A percentile compares a stretch with the other conserved stretches of the same genome.
Evolutionary conservation across 2,797 vertebrate genomes (phyloP).

Genomic region (Pangasius larnaudii): DNA sequence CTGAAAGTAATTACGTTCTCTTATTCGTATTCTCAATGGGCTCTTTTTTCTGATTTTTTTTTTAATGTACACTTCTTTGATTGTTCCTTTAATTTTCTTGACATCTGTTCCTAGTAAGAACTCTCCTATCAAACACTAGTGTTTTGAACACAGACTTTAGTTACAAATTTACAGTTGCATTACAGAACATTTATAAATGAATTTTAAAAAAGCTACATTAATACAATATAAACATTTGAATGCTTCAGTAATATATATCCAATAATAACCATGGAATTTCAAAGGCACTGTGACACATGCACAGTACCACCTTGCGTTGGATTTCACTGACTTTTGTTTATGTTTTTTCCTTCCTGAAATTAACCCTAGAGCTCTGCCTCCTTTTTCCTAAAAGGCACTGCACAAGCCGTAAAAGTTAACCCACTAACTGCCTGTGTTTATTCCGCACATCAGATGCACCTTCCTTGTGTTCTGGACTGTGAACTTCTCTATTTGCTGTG

Average conservation of each 20-base stretch:
- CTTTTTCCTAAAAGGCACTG: neutral
- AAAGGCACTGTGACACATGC: neutral
- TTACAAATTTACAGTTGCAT: too few relatives aligned
- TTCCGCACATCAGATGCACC: neutral
- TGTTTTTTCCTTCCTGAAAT: constrained; percentile 8
- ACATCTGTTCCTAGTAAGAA: too few relatives aligned
- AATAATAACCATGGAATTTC: neutral
- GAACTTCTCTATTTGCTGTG: neutral
- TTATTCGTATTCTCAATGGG: neutral
- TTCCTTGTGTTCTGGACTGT: neutral
- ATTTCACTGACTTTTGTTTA: neutral
- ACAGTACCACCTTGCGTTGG: neutral
- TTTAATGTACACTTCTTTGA: too few relatives aligned
- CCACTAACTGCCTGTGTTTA: neutral
- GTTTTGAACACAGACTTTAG: too few relatives aligned
- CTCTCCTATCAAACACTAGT: too few relatives aligned
- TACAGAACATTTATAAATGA: too few relatives aligned
- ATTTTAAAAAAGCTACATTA: too few relatives aligned
- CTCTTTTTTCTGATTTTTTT: neutral
- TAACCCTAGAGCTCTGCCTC: neutral
- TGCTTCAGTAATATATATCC: neutral
- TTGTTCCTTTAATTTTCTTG: neutral
- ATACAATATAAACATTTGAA: neutral
- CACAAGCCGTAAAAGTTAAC: neutral
- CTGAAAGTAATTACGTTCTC: neutral